phyloP scores from a whole-genome alignment of 2,797 vertebrate genomes.

The Scyliorhinus canicula region DNA sequence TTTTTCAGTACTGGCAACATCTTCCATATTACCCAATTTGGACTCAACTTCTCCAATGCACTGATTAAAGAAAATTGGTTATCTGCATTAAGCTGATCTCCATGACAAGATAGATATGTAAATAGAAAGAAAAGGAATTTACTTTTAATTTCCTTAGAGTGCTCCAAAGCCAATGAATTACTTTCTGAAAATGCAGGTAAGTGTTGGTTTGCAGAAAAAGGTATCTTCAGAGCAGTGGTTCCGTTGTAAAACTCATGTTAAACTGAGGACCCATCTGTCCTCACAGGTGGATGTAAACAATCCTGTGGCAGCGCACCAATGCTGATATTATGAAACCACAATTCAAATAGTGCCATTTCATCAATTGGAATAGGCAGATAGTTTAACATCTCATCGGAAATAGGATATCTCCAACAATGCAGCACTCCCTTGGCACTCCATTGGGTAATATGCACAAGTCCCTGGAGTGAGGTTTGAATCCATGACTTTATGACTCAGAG shows the following conservation, averaged over 20 bases:
- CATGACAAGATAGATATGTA: background rate
- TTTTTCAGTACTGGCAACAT: too few relatives aligned
- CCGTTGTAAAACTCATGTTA: background rate
- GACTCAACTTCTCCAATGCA: too few relatives aligned
- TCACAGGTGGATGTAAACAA: background rate
- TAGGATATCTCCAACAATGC: background rate
- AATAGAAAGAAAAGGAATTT: background rate
- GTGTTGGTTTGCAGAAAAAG: background rate
- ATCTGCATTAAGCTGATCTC: background rate
- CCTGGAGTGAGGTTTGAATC: background rate
- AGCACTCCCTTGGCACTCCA: background rate
- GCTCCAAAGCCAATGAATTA: background rate
- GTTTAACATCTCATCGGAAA: background rate
- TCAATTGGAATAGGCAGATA: background rate
- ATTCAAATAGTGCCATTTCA: background rate
- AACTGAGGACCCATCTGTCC: background rate
- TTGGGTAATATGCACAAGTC: background rate
- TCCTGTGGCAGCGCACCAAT: background rate
- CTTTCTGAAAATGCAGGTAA: background rate
- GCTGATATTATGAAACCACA: background rate
- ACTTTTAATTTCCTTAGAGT: background rate
- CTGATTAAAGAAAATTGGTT: background rate
- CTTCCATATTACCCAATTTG: background rate
- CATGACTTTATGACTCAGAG: background rate
- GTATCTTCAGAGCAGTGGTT: background rate